Conservation (phyloP, 2,888 invertebrate genomes). For the Tiliacea aurago region DNA sequence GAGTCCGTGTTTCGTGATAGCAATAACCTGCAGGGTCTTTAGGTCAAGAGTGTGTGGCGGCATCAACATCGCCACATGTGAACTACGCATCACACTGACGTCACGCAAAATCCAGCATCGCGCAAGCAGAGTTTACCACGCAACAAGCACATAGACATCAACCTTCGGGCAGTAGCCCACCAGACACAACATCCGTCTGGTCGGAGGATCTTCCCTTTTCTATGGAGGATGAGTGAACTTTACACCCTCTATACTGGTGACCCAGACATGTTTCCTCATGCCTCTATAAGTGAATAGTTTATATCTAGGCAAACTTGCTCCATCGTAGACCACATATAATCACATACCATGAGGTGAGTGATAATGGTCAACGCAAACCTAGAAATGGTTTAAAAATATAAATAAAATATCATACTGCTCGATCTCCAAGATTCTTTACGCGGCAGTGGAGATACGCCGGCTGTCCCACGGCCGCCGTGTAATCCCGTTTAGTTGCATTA, state of each 20-base stretch:
- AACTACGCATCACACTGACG: no score
- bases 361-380: background rate
- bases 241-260: no score
- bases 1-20: background rate
- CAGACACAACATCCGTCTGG: no score
- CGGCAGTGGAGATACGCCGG: slow-evolving; percentile 96
- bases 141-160: no score
- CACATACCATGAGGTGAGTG: background rate
- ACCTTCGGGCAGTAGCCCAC: no score
- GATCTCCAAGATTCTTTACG: slow-evolving; percentile 95
- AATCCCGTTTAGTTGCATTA: slow-evolving; percentile 95
- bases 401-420: slow-evolving; percentile 90
- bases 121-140: no score
- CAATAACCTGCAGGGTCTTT: background rate
- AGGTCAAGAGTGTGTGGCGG: background rate
- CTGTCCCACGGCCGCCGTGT: slow-evolving; percentile 96
- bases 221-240: no score
- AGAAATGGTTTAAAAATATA: background rate
- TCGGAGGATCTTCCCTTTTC: no score
- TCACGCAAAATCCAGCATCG: no score
- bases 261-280: no score
- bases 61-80: no score
- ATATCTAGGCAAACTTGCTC: background rate
- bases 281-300: no score
- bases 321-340: background rate